Evolutionary conservation across 2,888 invertebrate genomes (phyloP), one percentile per base, ranked within the genome.

Genomic region (Tyria jacobaeae): DNA sequence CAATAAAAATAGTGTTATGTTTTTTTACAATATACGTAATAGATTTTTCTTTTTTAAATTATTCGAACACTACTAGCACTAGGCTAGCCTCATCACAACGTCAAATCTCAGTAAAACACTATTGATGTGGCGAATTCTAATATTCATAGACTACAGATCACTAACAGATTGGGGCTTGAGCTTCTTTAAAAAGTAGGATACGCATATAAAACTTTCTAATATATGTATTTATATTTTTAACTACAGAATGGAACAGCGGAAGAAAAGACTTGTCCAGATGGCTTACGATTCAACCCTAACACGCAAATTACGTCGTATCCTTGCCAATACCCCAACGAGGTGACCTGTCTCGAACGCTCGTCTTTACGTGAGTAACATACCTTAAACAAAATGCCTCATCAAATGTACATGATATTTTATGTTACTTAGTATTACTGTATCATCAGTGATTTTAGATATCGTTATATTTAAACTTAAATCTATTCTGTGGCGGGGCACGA

Each of bases 291-390:
- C 90, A 97, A 97, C 82, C 95, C 96, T 6, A 95, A 96, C 53
- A 91, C 94, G 3, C 95, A 95, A 25, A 93, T 95, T 76, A 95
- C 95, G 63, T 95, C 95, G 21, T 97, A 96, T 82, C 97, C 97
- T 3, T 98, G 98, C 82, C 96, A 96, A 78, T 98, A 98, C 88
- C 98, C 98, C 55, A 96, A 96, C 66, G 97, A 98, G 74, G 96
- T 97, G 7, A 94, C 96, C 68, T 98, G 98, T 82, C 94, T 94
- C 3, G 96, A 96, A 75, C 94, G 97, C 70, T 94, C 96, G 6
- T 92, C 95, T 35, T 90, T 95, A 59, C 97, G 96, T 96, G 91
- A 95, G 95, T 95, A 66, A 52, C 57, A 41, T 50, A 55, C 21
- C 17, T 37, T 49, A 49, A 25, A 44, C 17, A 35, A 9, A 27